Base-by-base conservation (phyloP, 2,797 vertebrate species). In the Periophthalmus magnuspinnatus region DNA sequence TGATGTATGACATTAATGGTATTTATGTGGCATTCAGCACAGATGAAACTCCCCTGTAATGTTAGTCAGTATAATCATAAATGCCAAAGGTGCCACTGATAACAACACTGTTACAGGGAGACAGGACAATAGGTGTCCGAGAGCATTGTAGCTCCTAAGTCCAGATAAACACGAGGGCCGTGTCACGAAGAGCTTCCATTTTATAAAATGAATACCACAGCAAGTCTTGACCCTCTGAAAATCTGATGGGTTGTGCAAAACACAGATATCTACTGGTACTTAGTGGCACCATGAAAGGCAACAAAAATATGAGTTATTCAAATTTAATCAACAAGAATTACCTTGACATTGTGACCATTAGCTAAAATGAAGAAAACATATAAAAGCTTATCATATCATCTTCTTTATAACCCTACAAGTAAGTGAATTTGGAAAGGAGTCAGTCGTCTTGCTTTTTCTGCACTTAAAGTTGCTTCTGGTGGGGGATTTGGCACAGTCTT, bases 21-120 rank as follows among this genome's bases (percentile, higher is more conserved):
- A 47, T 88, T 86, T 88, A 86, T 84, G 82, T 80, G 81, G 81
- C 74, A 69, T 77, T 84, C 84, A 77, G 84, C 87, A 82, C 86
- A 90, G 89, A 90, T 89, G 88, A 87, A 74, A 79, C 78, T 87
- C 86, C 0, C 1, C n/a, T 10, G 9, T 54, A 22, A 22, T 22
- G 21, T 22, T 55, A 22, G 52, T 3, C 21, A 21, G 52, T 21
- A 10, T 22, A 22, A 45, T 55, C 21, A 55, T 55, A 55, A 57
- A 57, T 32, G 24, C 24, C 55, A 57, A 32, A 57, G 22, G 21
- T 55, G 9, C 10, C 21, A 11, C 9, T 22, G 10, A 32, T 32
- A 13, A 57, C 6, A 22, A n/a, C 5, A 6, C 14, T 32, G 55
- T 14, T 57, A 57, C 22, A 57, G 55, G 55, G 13, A 57, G 24